Base-by-base conservation (phyloP, 2,888 invertebrate genomes). In the Lasioglossum zephyrum region DNA sequence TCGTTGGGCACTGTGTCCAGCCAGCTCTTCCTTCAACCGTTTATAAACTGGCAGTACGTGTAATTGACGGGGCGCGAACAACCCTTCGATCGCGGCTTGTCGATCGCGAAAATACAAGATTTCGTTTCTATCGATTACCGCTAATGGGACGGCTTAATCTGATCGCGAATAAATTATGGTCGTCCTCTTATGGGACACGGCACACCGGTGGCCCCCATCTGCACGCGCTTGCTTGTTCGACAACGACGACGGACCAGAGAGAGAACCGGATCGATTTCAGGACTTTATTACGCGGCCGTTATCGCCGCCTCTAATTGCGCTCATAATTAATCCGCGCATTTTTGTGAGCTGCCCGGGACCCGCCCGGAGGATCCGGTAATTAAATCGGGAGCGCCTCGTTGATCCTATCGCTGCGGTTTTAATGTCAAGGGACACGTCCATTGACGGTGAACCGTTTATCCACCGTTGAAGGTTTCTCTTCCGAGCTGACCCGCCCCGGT, bases 231-330 rank as follows among this genome's bases (percentile, higher is more conserved):
- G 44, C 41, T 36, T 36, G 66, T 31, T 36, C 36, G 22, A 63
- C 66, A 36, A 18, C 66, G 36, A 36, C 57, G 57, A 57, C 57
- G 57, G 53, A 22, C 22, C 53, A 22, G 53, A 53, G 63, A 49
- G 75, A 75, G 66, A 76, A 79, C 79, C 79, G 85, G 85, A 85
- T 85, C 85, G 85, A 85, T 85, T 84, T 85, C 84, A 60, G 75
- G 76, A 85, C 85, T 85, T 85, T 84, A 84, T 85, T 85, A 79
- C 73, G 76, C 73, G 73, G 31, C 84, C 84, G 85, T 84, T 85
- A 85, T 85, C 84, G 85, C 69, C 79, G 85, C 79, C 79, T 79
- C 85, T 85, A 85, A 85, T 85, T 85, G 85, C 85, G 84, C 79
- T 79, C 84, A 85, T 85, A 85, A 85, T 85, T 85, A 85, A 85